These are phyloP conservation scores for Geothlypis trichas DNA, from an alignment of 2,113 vertebrate species.

Conservation along the genomic window DNA sequence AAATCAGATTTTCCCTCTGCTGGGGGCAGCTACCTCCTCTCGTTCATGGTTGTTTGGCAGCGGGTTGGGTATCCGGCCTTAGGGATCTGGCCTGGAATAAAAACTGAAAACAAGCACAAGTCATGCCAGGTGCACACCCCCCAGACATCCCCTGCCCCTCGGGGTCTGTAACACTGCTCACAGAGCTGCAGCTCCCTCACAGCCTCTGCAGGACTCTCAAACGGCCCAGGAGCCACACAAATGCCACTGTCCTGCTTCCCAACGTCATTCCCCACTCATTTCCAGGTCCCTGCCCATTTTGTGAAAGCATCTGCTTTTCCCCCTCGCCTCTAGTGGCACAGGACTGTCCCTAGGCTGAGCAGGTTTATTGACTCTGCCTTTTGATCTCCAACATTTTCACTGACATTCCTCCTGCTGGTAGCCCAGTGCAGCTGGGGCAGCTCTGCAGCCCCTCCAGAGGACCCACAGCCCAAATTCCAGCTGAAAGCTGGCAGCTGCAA, in stretches of 20 bases:
- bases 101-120: not conserved
- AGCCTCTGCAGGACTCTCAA: not conserved
- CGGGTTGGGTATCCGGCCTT: not conserved
- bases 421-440: not conserved
- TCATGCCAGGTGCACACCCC: not conserved
- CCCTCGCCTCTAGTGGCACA: not conserved
- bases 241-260: not conserved
- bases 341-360: not conserved
- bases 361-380: not conserved
- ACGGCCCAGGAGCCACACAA: not conserved
- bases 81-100: slow-evolving; percentile 27
- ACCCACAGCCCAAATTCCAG: not conserved
- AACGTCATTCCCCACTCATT: not conserved
- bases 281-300: not conserved
- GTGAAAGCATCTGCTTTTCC: not conserved
- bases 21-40: slow-evolving; percentile 72
- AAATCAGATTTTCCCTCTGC: slow-evolving; percentile 63
- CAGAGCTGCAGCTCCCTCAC: not conserved
- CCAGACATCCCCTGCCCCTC: not conserved
- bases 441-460: not conserved
- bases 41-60: slow-evolving; percentile 62
- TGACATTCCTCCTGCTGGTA: not conserved
- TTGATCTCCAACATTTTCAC: not conserved
- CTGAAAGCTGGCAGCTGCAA: not conserved
- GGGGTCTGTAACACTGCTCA: not conserved